Conservation (phyloP, 2,888 invertebrate genomes). For the Amblyteles armatorius region DNA sequence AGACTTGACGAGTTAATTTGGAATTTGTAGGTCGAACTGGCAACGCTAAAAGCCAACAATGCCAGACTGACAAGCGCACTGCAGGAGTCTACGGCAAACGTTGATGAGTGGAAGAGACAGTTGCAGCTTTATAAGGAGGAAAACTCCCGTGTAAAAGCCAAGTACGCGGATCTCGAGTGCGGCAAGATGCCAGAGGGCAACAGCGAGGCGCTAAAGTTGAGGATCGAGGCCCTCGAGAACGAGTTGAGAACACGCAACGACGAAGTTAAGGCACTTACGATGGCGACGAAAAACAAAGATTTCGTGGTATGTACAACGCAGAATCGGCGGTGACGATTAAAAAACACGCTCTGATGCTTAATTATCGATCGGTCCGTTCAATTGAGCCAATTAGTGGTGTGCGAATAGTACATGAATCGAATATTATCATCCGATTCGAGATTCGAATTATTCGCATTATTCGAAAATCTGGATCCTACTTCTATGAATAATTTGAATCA, state of each 20-base stretch:
- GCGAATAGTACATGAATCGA: too few species aligned
- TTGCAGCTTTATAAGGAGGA: conserved; percentile 96
- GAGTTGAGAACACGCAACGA: conserved; percentile 94
- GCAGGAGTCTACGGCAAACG: conserved; percentile 98
- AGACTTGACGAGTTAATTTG: conserved; percentile 8
- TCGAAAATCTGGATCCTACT: too few species aligned
- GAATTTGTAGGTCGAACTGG: conserved; percentile 90
- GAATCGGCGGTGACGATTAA: background rate
- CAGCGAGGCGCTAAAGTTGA: conserved; percentile 89
- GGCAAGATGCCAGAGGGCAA: conserved; percentile 86
- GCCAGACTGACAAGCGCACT: conserved; percentile 97
- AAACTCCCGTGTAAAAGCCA: conserved; percentile 92
- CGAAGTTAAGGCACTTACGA: conserved; percentile 89
- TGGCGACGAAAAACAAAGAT: conserved; percentile 83
- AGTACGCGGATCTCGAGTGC: conserved; percentile 90
- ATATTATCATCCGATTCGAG: too few species aligned
- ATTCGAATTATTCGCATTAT: too few species aligned
- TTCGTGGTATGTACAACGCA: conserved; percentile 77
- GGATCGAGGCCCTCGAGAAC: conserved; percentile 93
- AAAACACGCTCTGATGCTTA: background rate
- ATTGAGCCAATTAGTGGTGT: background rate
- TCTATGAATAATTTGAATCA: too few species aligned
- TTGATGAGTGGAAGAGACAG: conserved; percentile 99
- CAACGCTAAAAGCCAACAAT: conserved; percentile 98
- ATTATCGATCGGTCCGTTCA: background rate